Evolutionary conservation across 1,140 invertebrate species (phyloP).

Genomic region (Elymnias hypermnestra): DNA sequence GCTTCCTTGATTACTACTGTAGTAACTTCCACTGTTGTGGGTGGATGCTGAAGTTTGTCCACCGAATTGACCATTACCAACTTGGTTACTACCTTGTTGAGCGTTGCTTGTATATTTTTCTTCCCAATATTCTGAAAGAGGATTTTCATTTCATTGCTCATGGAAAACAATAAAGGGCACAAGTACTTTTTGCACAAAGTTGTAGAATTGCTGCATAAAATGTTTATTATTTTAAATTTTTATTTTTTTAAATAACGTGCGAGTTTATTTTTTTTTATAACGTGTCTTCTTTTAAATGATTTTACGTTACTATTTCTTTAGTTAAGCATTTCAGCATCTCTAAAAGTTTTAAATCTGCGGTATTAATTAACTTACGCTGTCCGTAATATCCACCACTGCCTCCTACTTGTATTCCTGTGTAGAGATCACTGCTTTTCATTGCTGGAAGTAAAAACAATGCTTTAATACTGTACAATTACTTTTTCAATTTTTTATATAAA

Average conservation of each 20-base stretch:
- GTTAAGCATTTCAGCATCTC: too few relatives aligned
- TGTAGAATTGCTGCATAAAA: too few relatives aligned
- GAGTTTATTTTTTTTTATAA: too few relatives aligned
- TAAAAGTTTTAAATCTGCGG: too few relatives aligned
- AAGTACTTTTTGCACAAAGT: too few relatives aligned
- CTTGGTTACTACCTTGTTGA: slow-evolving; percentile 16
- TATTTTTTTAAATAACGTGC: too few relatives aligned
- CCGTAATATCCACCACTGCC: slow-evolving; percentile 49
- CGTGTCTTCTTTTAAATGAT: too few relatives aligned
- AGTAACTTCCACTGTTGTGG: slow-evolving; percentile 13
- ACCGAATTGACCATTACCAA: slow-evolving; percentile 14
- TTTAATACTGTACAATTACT: not conserved
- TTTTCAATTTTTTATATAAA: too few relatives aligned
- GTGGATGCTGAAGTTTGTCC: slow-evolving; percentile 4
- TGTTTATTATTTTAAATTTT: too few relatives aligned
- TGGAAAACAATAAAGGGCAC: too few relatives aligned
- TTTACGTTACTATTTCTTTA: too few relatives aligned
- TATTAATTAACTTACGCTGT: slow-evolving; percentile 49
- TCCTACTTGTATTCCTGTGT: slow-evolving; percentile 35
- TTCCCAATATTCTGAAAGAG: slow-evolving; percentile 49
- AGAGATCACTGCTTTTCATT: slow-evolving; percentile 50
- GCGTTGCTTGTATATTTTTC: slow-evolving; percentile 30
- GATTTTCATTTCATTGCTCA: too few relatives aligned
- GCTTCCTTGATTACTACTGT: slow-evolving; percentile 9
- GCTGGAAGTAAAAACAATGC: slow-evolving; percentile 33